phyloP scores from a whole-genome alignment of 1,140 invertebrate species.

The Drosophila melanica region DNA sequence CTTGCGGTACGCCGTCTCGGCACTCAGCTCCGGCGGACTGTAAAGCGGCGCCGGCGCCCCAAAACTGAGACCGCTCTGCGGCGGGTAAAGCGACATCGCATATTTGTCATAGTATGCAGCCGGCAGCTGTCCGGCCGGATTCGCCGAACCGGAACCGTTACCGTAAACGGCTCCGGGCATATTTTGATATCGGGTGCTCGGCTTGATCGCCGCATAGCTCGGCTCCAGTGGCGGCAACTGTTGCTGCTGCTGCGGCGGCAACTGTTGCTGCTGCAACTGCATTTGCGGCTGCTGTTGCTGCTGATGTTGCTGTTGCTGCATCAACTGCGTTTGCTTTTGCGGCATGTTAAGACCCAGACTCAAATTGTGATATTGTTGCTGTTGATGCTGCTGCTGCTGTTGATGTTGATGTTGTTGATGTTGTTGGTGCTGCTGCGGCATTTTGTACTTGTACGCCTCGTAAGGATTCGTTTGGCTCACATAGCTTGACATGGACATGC shows the following conservation, averaged over 20 bases:
- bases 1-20: constrained; percentile 52
- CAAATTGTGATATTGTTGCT: constrained; percentile 23
- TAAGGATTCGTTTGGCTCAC: constrained; percentile 31
- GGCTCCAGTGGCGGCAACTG: constrained; percentile 60
- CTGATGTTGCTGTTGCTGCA: neutral
- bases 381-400: constrained; percentile 38
- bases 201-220: constrained; percentile 72
- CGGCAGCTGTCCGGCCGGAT: neutral
- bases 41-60: constrained; percentile 50
- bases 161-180: constrained; percentile 43
- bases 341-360: constrained; percentile 9
- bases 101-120: constrained; percentile 71
- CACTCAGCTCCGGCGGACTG: constrained; percentile 46
- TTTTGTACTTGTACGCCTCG: constrained; percentile 40
- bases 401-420: constrained; percentile 31
- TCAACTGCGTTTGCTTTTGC: neutral
- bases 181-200: constrained; percentile 61
- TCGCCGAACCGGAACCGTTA: neutral
- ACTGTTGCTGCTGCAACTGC: constrained; percentile 35
- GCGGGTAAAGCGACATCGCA: constrained; percentile 60
- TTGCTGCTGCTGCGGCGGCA: constrained; percentile 36
- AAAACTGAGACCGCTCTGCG: constrained; percentile 40
- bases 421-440: constrained; percentile 42
- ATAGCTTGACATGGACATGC: constrained; percentile 17
- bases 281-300: neutral